Percentiles rank a stretch among this genome's conserved stretches.
Evolutionary conservation across 2,797 vertebrate species (phyloP).

Genomic region (Prionace glauca): DNA sequence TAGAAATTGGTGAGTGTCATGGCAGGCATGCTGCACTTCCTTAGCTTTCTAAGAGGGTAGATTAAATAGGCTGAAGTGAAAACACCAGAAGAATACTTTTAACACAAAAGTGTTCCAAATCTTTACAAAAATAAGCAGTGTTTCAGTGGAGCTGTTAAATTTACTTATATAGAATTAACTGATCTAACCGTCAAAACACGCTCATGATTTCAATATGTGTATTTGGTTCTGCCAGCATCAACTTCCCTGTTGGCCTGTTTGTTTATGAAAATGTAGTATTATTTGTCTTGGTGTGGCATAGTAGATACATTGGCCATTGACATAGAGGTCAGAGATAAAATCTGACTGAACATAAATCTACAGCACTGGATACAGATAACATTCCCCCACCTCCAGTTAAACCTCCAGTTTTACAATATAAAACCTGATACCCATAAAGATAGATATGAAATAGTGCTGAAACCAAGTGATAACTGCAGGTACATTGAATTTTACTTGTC

Average conservation of each 20-base stretch:
- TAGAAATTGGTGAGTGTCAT: too few relatives aligned
- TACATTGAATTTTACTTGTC: not conserved
- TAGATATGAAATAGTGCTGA: not conserved
- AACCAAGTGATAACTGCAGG: not conserved
- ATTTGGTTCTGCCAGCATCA: not conserved
- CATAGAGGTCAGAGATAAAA: not conserved
- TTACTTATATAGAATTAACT: not conserved
- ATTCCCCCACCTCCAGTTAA: not conserved
- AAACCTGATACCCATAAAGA: not conserved
- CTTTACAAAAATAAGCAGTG: not conserved
- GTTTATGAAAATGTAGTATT: not conserved
- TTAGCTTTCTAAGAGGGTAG: too few relatives aligned
- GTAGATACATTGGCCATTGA: not conserved
- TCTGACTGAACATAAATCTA: not conserved
- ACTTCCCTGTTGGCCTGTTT: not conserved
- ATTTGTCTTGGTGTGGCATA: not conserved
- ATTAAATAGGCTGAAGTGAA: slow-evolving; percentile 1
- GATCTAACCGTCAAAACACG: not conserved
- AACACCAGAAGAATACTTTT: not conserved
- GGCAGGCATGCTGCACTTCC: too few relatives aligned
- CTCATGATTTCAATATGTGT: not conserved
- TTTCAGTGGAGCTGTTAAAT: not conserved
- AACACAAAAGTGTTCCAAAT: not conserved
- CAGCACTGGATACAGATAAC: not conserved
- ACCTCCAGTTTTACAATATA: not conserved